A percentile compares a stretch with the other conserved stretches of the same genome.
phyloP scores from a whole-genome alignment of 2,888 invertebrate genomes.

The Tachina fera region DNA sequence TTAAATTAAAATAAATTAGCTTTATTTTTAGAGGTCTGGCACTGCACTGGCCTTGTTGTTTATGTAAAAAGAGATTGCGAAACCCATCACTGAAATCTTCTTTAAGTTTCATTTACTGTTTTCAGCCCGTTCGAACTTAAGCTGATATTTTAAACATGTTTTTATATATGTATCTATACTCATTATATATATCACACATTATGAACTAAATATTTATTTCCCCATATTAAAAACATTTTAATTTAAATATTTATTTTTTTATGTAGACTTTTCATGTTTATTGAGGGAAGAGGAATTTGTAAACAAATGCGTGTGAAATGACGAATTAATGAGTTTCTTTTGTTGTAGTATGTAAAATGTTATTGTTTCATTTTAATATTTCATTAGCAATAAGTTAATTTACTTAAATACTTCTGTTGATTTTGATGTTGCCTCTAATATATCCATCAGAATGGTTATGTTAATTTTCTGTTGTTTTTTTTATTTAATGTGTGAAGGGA shows the following conservation, averaged over 20 bases:
- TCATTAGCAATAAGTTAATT: neutral
- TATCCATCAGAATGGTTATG: slow-evolving; percentile 39
- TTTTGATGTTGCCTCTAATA: slow-evolving; percentile 27
- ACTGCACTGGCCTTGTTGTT: too few relatives aligned
- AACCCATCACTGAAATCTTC: too few relatives aligned
- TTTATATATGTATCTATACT: neutral
- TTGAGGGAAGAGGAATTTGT: neutral
- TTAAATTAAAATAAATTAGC: too few relatives aligned
- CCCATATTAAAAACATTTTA: neutral
- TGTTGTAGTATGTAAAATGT: slow-evolving; percentile 4
- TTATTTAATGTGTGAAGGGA: neutral
- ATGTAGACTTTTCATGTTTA: neutral
- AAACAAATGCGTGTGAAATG: slow-evolving; percentile 51
- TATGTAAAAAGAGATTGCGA: too few relatives aligned
- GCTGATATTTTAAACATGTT: too few relatives aligned
- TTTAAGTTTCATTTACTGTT: too few relatives aligned
- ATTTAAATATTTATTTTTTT: neutral
- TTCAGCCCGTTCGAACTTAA: too few relatives aligned
- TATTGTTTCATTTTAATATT: neutral
- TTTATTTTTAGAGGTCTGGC: too few relatives aligned
- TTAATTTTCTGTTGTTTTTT: slow-evolving; percentile 3
- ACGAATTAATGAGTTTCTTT: slow-evolving; percentile 33
- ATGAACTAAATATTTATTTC: neutral
- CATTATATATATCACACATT: neutral
- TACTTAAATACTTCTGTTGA: slow-evolving; percentile 1